These are phyloP conservation scores for Macropis europaea DNA, from an alignment of 2,888 invertebrate species.

Conservation along the genomic window DNA sequence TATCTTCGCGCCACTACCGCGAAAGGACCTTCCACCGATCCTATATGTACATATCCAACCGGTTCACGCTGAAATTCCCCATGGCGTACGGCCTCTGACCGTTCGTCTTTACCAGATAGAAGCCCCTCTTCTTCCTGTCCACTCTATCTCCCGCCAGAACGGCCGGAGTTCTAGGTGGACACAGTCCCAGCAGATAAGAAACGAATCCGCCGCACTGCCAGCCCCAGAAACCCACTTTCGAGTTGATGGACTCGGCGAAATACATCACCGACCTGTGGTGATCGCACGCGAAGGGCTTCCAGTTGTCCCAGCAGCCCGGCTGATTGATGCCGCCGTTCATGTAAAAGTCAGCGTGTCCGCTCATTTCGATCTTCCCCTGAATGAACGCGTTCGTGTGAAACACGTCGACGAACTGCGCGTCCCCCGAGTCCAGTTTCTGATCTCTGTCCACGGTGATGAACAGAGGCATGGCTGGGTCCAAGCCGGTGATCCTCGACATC, in stretches of 20 bases:
- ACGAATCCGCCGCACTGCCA: slow-evolving; percentile 84
- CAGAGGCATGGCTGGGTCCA: slow-evolving; percentile 87
- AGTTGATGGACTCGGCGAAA: slow-evolving; percentile 85
- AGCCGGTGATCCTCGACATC: slow-evolving; percentile 83
- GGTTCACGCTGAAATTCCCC: slow-evolving; percentile 81
- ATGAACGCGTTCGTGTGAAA: slow-evolving; percentile 87
- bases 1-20: slow-evolving; percentile 11
- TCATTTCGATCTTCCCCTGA: slow-evolving; percentile 84
- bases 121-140: slow-evolving; percentile 77
- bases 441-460: slow-evolving; percentile 82
- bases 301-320: slow-evolving; percentile 83
- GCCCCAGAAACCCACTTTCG: slow-evolving; percentile 84
- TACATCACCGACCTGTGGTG: slow-evolving; percentile 85
- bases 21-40: neutral
- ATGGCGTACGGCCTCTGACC: slow-evolving; percentile 82
- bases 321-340: slow-evolving; percentile 87
- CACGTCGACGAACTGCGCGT: slow-evolving; percentile 87
- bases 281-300: slow-evolving; percentile 83
- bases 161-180: slow-evolving; percentile 80
- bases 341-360: slow-evolving; percentile 87
- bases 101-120: slow-evolving; percentile 82
- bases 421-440: slow-evolving; percentile 83
- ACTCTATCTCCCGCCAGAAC: slow-evolving; percentile 73
- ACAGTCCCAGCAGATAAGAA: slow-evolving; percentile 82
- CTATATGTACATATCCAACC: slow-evolving; percentile 37